Evolutionary conservation across 2,113 vertebrate species (phyloP).

Genomic region (Rhinichthys klamathensis): DNA sequence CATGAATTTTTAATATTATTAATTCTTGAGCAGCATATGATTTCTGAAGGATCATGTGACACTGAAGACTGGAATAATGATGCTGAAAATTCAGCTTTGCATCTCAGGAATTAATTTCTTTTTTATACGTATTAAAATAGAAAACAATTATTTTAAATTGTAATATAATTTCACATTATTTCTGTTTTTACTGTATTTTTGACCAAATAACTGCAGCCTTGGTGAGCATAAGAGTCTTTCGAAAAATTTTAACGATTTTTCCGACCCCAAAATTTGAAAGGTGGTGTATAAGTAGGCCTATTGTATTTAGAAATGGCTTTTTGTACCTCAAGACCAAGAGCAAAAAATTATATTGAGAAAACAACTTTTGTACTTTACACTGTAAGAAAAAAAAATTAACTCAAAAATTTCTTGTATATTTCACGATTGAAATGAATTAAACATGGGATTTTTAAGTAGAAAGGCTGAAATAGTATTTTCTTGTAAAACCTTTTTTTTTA

Average conservation of each 20-base stretch:
- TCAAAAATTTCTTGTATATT: too few relatives aligned
- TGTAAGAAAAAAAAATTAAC: too few relatives aligned
- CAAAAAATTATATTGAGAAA: not conserved
- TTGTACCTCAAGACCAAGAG: not conserved
- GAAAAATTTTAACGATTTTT: not conserved
- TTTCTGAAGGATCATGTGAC: not conserved
- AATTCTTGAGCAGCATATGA: not conserved
- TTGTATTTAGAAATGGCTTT: not conserved
- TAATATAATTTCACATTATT: not conserved
- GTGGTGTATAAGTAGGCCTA: not conserved
- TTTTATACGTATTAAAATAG: not conserved
- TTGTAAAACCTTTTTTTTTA: too few relatives aligned
- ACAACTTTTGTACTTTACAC: not conserved
- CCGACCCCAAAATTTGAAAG: not conserved
- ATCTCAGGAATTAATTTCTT: not conserved
- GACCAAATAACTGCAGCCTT: not conserved
- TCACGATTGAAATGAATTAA: too few relatives aligned
- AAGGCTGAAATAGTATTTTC: too few relatives aligned
- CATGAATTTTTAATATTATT: too few relatives aligned
- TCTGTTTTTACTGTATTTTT: not conserved
- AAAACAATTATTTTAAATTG: not conserved
- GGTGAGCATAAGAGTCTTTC: not conserved
- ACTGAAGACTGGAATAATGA: not conserved
- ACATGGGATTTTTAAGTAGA: too few relatives aligned
- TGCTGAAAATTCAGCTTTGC: not conserved